phyloP scores from a whole-genome alignment of 2,888 invertebrate species.

The Cheilosia vulpina region DNA sequence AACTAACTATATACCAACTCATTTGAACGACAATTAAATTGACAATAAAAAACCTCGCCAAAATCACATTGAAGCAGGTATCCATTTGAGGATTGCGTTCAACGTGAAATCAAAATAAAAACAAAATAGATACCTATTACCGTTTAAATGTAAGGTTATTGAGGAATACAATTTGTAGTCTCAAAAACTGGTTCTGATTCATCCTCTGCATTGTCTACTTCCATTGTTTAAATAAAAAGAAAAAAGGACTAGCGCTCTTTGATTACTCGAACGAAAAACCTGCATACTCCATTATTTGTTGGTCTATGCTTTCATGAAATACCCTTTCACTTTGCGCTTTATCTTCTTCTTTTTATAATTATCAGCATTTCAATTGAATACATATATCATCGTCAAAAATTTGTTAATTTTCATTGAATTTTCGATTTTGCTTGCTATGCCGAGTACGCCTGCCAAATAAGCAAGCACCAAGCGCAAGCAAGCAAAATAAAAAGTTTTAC shows the following conservation, averaged over 20 bases:
- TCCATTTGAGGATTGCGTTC: constrained; percentile 23
- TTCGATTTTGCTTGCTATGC: constrained; percentile 4
- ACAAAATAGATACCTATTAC: constrained; percentile 29
- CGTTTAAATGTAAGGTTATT: constrained; percentile 21
- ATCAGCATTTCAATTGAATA: constrained; percentile 14
- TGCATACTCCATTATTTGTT: constrained; percentile 3
- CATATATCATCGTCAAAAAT: constrained; percentile 28
- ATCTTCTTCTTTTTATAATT: constrained; percentile 1
- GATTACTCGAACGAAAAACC: constrained; percentile 29
- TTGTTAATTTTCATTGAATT: constrained; percentile 21
- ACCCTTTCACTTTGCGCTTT: constrained; percentile 29
- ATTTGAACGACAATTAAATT: neutral
- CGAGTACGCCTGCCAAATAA: constrained; percentile 9
- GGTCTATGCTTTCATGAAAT: constrained; percentile 4
- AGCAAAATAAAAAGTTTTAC: constrained; percentile 25
- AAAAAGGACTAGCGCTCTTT: constrained; percentile 7
- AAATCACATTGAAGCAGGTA: constrained; percentile 2
- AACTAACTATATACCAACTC: too few relatives aligned
- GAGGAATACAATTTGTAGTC: constrained; percentile 33
- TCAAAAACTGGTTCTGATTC: constrained; percentile 65
- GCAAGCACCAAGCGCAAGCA: constrained; percentile 12
- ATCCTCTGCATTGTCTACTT: constrained; percentile 30
- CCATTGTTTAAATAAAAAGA: constrained; percentile 37
- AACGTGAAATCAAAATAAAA: constrained; percentile 20
- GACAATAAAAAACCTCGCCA: neutral